Conservation (phyloP, 2,888 invertebrate species). For the Monopis laevigella region DNA sequence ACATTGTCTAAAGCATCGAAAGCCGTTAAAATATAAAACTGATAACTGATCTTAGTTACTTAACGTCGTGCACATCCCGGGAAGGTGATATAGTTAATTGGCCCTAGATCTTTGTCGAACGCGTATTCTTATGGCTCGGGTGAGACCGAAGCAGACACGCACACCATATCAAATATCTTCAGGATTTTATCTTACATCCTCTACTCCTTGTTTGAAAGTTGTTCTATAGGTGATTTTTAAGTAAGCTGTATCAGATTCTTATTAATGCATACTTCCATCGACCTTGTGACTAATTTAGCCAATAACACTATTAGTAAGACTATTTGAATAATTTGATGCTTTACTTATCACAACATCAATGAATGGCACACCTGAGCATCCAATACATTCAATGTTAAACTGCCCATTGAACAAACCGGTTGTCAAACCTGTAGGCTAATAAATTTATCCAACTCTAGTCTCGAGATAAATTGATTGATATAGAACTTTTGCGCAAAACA, state of each 20-base stretch:
- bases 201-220: no score
- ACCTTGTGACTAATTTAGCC: no score
- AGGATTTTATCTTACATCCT: no score
- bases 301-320: no score
- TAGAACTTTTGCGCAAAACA: conserved; percentile 41
- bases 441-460: conserved; percentile 28
- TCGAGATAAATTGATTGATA: conserved; percentile 58
- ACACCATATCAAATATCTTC: conserved; percentile 13
- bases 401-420: conserved; percentile 29
- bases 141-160: conserved; percentile 9
- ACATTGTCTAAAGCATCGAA: no score
- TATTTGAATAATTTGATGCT: background rate
- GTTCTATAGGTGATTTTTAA: no score
- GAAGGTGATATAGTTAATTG: conserved; percentile 13
- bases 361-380: background rate
- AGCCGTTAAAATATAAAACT: background rate
- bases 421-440: conserved; percentile 39
- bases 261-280: no score
- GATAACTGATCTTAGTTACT: background rate
- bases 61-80: background rate
- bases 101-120: conserved; percentile 12
- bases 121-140: background rate
- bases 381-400: background rate
- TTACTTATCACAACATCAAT: background rate
- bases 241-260: no score